Evolutionary conservation across 2,888 invertebrate species (phyloP), one percentile per base, ranked within the genome.

Genomic region (Encarsia formosa): DNA sequence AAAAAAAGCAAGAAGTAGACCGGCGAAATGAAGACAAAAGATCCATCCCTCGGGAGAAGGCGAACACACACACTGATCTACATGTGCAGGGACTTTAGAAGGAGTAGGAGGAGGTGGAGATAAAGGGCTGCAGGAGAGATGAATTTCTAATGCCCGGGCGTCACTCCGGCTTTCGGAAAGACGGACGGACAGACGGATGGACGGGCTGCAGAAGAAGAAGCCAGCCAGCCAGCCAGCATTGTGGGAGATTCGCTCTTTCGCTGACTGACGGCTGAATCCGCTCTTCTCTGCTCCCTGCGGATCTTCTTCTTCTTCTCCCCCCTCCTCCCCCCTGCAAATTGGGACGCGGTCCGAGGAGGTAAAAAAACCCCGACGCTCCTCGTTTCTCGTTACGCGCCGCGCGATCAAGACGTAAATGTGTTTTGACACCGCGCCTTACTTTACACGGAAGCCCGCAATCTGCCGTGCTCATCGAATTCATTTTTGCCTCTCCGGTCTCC

Each of bases 191-290:
- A 62, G 62, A 67, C 65, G 57, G 57, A 60, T 54, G 58, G 59
- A 54, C 53, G 58, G 47, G 18, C 42, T 18, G 29, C 22, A 9
- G 37, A 41, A 38, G 45, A 49, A 24, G 37, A 13, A 24, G 5
- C 24, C 6, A n/a, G n/a, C n/a, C 34, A 8, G 13, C 13, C 29
- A 29, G 61, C 63, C 59, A 58, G 69, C 65, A 70, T 70, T 70
- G 69, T 70, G 67, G 69, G 15, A 13, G 67, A 69, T 68, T 69
- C 68, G 65, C 66, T 64, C 35, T 40, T 15, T 22, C 40, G 38
- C 65, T 71, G 72, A 72, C 68, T 73, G 72, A 73, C 72, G 69
- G 71, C 63, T 72, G 72, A 72, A 72, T 73, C 70, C 70, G 63
- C 60, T 61, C 63, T 56, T 54, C 61, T 57, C 58, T 58, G 47